These are phyloP conservation scores for Wiebesia pumilae DNA, from an alignment of 1,140 invertebrate genomes.

Conservation along the genomic window DNA sequence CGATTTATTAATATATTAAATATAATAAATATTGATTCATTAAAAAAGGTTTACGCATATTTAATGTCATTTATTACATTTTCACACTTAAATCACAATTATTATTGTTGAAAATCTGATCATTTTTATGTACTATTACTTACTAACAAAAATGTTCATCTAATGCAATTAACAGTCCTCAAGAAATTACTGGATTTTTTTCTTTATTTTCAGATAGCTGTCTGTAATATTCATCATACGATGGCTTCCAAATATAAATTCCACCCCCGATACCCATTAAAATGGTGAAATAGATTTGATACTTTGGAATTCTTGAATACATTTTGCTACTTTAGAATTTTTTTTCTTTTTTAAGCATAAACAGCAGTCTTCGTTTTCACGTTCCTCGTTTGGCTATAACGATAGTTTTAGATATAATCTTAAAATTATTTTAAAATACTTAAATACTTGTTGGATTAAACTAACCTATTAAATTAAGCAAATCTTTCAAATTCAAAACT, in stretches of 20 bases:
- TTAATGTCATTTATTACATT: neutral
- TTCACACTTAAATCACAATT: too few relatives aligned
- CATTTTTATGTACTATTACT: neutral
- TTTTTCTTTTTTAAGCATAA: neutral
- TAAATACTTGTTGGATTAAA: too few relatives aligned
- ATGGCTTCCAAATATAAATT: conserved; percentile 20
- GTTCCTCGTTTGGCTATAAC: neutral
- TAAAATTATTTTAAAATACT: too few relatives aligned
- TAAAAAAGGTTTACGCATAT: neutral
- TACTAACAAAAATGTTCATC: neutral
- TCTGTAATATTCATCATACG: neutral
- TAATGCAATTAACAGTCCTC: neutral
- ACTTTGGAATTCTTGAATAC: conserved; percentile 15
- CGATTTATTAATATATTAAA: too few relatives aligned
- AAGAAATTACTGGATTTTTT: neutral
- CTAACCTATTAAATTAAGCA: too few relatives aligned
- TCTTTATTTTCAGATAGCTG: neutral
- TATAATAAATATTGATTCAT: neutral
- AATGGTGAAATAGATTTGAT: neutral
- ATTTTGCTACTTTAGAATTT: neutral
- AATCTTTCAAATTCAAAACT: too few relatives aligned
- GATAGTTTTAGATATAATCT: too few relatives aligned
- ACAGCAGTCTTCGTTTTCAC: neutral
- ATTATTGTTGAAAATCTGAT: neutral
- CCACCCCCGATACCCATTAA: neutral